These are phyloP conservation scores for Drosophila anceps DNA, from an alignment of 2,888 invertebrate genomes.

Conservation along the genomic window DNA sequence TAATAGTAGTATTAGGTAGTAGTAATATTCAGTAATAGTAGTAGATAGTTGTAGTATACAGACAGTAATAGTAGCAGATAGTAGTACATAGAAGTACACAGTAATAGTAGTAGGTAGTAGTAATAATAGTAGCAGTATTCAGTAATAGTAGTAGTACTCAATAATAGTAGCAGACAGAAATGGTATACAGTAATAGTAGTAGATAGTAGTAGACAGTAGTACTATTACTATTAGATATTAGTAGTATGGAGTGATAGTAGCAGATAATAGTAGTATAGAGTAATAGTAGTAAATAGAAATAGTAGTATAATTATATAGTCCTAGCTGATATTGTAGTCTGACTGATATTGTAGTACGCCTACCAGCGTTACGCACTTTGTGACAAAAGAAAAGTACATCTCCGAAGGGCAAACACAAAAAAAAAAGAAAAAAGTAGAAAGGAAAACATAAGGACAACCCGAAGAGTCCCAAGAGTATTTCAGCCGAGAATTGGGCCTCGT, in stretches of 20 bases:
- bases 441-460: neutral
- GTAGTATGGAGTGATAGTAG: too few species aligned
- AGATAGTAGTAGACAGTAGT: too few species aligned
- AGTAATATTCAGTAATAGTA: too few species aligned
- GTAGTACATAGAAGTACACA: too few species aligned
- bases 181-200: too few species aligned
- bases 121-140: neutral
- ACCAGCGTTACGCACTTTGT: neutral
- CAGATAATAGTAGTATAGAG: neutral
- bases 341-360: too few species aligned
- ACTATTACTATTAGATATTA: too few species aligned
- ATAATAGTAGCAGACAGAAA: too few species aligned
- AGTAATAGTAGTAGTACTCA: neutral
- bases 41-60: too few species aligned
- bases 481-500: slow-evolving; percentile 10
- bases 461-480: slow-evolving; percentile 18
- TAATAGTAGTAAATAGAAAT: slow-evolving; percentile 1
- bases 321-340: neutral
- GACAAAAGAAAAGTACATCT: neutral
- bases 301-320: too few species aligned
- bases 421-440: neutral
- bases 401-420: neutral
- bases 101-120: neutral
- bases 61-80: too few species aligned
- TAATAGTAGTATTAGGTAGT: neutral